phyloP scores from a whole-genome alignment of 2,797 vertebrate genomes.

The Clamator glandarius region DNA sequence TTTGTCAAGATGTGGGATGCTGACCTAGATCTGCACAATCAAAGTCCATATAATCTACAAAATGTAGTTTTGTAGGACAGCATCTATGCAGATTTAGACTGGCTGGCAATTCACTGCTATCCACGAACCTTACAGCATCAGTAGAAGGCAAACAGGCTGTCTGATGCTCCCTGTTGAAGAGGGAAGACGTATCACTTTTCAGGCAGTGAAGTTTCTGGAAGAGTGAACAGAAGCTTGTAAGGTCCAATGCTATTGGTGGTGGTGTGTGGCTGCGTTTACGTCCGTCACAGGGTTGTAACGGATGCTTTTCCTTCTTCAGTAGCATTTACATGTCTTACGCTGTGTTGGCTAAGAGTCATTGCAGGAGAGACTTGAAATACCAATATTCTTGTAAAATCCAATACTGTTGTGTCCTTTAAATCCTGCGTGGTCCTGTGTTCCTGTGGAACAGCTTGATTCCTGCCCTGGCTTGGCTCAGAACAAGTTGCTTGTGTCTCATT shows the following conservation, averaged over 20 bases:
- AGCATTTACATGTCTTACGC: background rate
- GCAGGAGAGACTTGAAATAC: background rate
- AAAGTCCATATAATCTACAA: background rate
- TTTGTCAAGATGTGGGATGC: conserved; percentile 29
- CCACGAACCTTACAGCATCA: background rate
- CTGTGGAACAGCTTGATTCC: background rate
- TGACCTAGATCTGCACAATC: conserved; percentile 56
- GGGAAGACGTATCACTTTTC: background rate
- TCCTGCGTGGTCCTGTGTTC: background rate
- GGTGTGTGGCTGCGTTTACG: background rate
- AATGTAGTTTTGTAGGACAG: background rate
- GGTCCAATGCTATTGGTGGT: background rate
- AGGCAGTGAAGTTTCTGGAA: background rate
- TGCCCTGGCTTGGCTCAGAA: background rate
- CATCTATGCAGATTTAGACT: background rate
- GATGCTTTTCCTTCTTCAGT: background rate
- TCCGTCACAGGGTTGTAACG: fast-evolving
- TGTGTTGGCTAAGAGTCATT: background rate
- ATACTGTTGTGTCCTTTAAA: background rate
- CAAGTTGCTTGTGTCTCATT: background rate
- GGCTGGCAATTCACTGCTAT: background rate
- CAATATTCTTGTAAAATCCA: fast-evolving
- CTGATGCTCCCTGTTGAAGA: background rate
- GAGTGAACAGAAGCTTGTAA: background rate
- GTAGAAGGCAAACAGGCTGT: background rate